These are phyloP conservation scores for Ischnus inquisitorius DNA, from an alignment of 2,888 invertebrate species.

Conservation along the genomic window DNA sequence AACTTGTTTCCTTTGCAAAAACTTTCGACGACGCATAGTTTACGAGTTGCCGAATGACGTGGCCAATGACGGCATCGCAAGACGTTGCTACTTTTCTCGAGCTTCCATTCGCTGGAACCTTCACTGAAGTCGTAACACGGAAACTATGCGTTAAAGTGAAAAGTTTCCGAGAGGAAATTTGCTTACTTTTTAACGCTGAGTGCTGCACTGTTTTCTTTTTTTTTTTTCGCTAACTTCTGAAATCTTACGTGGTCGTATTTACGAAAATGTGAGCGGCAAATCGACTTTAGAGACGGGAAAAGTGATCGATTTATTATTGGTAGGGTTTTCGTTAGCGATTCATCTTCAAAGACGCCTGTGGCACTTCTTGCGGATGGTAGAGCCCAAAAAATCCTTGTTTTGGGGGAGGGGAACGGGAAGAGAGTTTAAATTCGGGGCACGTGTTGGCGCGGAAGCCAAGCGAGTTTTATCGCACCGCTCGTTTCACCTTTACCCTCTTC, in stretches of 20 bases:
- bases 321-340: slow-evolving; percentile 1
- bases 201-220: background rate
- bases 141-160: background rate
- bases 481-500: slow-evolving; percentile 48
- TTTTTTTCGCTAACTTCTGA: background rate
- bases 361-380: background rate
- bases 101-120: background rate
- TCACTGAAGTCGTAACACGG: background rate
- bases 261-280: background rate
- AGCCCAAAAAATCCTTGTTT: background rate
- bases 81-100: background rate
- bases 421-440: slow-evolving; percentile 64
- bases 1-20: background rate
- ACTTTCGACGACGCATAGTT: slow-evolving; percentile 5
- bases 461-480: slow-evolving; percentile 67
- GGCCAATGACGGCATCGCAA: slow-evolving; percentile 13
- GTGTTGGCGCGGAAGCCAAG: slow-evolving; percentile 69
- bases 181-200: background rate
- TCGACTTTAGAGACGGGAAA: background rate
- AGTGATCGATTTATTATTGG: background rate
- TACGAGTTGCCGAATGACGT: background rate
- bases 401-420: background rate
- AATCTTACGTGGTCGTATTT: background rate
- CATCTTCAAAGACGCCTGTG: background rate
- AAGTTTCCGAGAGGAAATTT: slow-evolving; percentile 2